Base-by-base conservation (phyloP, 1,140 invertebrate genomes). In the Atta cephalotes region DNA sequence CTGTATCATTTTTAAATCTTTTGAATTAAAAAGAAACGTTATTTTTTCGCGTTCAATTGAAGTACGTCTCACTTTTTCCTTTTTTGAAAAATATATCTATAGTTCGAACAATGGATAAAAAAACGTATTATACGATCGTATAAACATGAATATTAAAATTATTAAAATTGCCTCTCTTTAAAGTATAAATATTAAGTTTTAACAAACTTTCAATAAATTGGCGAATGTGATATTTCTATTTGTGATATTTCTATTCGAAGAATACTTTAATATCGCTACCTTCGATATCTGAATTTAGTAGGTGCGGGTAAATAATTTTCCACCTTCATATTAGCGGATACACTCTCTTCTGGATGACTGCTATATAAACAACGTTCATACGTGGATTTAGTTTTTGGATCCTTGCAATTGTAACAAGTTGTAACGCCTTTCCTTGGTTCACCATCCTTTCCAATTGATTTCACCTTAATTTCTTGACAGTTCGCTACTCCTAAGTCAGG, bases 341-440 rank as follows among this genome's bases (percentile, higher is more conserved):
- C 97, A 1, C 31, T 96, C 88, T 96, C 96, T 90, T 96, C 96
- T 0, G 97, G 97, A 80, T 96, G 95, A 4, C 96, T 96, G 6
- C 96, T 96, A 92, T 97, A 97, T 0, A 96, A 96, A 91, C 97
- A 97, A 45, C 97, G 96, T 94, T 97, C 97, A 86, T 96, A 97
- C 60, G 96, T 96, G 14, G 96, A 97, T n/a, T 96, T 96, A 5
- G 96, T 97, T 92, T 97, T 96, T 0, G 96, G 96, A 92, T 97
- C 96, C 90, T 96, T 96, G 90, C 97, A 98, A 12, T 97, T 94
- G 86, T 95, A 96, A 78, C 96, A 96, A 56, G 93, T 95, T 93
- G 95, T 94, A 12, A 88, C 89, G 87, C 96, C 96, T 6, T 87
- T 87, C 12, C 2, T 60, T 18, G 51, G n/a, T 3, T 78, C 63